Conservation (phyloP, 2,888 invertebrate genomes). For the Amphipoea lucens region DNA sequence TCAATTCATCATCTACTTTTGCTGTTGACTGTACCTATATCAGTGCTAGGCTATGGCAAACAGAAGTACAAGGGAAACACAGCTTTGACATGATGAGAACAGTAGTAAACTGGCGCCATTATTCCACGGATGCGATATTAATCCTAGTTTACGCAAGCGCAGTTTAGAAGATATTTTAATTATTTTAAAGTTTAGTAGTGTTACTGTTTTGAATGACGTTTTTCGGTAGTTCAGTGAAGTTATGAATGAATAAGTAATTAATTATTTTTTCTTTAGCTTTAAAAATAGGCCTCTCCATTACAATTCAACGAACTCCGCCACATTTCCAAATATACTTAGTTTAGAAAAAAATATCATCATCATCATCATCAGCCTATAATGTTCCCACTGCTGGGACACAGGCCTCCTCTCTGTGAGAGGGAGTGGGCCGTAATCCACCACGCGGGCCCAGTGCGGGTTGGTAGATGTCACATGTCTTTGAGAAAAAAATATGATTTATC, state of each 20-base stretch:
- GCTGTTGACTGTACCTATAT: neutral
- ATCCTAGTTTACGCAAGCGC: neutral
- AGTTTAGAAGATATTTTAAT: neutral
- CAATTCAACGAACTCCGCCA: neutral
- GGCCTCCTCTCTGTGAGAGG: too few relatives aligned
- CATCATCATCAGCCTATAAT: too few relatives aligned
- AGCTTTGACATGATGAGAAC: neutral
- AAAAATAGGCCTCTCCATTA: neutral
- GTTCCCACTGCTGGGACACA: too few relatives aligned
- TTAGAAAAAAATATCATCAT: too few relatives aligned
- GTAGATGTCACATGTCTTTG: too few relatives aligned
- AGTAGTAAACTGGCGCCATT: neutral
- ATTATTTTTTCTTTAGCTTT: too few relatives aligned
- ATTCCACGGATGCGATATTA: neutral
- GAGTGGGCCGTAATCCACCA: too few relatives aligned
- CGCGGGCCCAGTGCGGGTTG: too few relatives aligned
- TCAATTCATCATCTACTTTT: too few relatives aligned
- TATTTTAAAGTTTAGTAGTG: neutral
- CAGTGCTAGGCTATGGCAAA: neutral
- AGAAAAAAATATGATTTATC: too few relatives aligned
- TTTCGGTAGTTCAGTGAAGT: neutral
- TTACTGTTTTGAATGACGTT: neutral
- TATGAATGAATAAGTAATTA: neutral
- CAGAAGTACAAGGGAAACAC: neutral
- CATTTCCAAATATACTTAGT: neutral